Evolutionary conservation across 2,113 vertebrate species (phyloP).

Genomic region (Micronisus gabar): DNA sequence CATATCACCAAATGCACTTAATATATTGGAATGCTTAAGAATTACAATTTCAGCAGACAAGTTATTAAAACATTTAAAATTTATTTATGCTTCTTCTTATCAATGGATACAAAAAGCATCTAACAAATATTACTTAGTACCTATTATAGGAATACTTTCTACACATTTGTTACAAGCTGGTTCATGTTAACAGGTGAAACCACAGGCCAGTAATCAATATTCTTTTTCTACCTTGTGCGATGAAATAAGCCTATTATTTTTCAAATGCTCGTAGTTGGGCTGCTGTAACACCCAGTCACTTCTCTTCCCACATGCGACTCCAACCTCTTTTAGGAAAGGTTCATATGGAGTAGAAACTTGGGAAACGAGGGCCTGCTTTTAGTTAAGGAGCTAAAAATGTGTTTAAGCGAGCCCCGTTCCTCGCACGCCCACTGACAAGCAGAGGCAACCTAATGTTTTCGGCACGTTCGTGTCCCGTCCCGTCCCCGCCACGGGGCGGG

Average conservation of each 20-base stretch:
- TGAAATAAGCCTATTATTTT: neutral
- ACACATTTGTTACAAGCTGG: neutral
- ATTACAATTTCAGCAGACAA: neutral
- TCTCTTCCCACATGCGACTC: neutral
- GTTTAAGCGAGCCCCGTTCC: rapidly evolving
- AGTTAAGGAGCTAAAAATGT: rapidly evolving
- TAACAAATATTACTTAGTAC: neutral
- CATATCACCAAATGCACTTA: neutral
- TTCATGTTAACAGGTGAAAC: neutral
- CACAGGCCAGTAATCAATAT: neutral
- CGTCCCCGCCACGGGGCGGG: neutral
- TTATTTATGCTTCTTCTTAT: neutral
- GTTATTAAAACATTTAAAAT: neutral
- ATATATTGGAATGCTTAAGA: neutral
- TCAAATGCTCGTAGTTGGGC: too few species aligned
- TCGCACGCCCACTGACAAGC: rapidly evolving
- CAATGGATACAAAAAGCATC: neutral
- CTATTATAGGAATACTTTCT: neutral
- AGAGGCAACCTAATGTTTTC: rapidly evolving
- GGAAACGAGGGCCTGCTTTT: neutral
- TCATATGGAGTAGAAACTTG: rapidly evolving
- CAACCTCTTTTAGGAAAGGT: neutral
- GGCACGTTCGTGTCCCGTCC: rapidly evolving
- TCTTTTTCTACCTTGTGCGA: rapidly evolving
- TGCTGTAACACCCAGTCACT: neutral